Conservation (phyloP, 2,113 vertebrate genomes). For the Taxidea taxus region DNA sequence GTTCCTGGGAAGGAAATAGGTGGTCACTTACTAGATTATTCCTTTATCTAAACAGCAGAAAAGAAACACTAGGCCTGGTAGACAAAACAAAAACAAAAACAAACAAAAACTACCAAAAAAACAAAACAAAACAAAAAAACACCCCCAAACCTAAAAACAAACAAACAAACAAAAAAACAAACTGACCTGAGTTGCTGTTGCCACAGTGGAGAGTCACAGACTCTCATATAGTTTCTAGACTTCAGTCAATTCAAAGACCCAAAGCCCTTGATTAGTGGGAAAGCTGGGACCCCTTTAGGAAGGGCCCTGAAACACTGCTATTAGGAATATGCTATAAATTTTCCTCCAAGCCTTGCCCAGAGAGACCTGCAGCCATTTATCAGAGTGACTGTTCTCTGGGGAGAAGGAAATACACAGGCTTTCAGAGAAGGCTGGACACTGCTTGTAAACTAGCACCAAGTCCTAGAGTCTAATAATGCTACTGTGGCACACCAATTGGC, state of each 20-base stretch:
- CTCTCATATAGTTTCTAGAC: background rate
- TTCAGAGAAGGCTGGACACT: background rate
- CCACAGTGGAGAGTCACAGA: background rate
- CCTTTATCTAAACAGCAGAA: background rate
- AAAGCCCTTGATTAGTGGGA: background rate
- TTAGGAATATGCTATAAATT: background rate
- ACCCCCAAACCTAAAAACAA: background rate
- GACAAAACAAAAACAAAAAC: background rate
- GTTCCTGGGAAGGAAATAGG: background rate
- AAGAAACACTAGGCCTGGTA: background rate
- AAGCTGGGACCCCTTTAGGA: background rate
- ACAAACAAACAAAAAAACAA: background rate
- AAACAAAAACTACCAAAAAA: background rate
- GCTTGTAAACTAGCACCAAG: background rate
- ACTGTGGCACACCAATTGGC: background rate
- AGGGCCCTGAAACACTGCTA: background rate
- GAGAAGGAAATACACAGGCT: background rate
- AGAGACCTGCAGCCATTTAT: background rate
- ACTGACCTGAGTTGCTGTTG: background rate
- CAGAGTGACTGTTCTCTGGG: background rate
- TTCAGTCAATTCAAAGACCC: background rate
- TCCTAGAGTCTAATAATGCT: background rate
- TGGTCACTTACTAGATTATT: background rate
- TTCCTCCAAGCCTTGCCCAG: background rate
- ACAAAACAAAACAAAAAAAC: background rate